Evolutionary conservation across 2,888 invertebrate genomes (phyloP), one percentile per base, ranked within the genome.

Genomic region (Eristalis arbustorum): DNA sequence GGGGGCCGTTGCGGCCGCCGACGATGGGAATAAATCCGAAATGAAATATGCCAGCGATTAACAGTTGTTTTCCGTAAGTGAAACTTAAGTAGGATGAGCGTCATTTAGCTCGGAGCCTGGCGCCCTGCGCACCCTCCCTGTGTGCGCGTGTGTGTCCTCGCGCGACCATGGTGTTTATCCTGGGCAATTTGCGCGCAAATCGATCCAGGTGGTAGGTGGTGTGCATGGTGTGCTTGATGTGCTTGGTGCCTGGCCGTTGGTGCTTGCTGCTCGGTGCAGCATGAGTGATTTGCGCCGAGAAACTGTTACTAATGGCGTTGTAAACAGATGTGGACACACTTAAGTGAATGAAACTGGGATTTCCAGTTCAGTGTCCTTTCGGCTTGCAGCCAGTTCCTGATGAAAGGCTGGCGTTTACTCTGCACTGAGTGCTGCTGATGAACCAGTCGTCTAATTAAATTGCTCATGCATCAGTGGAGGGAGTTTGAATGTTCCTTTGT

Each of bases 21-120:
- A 31, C 31, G 31, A 31, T 66, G 67, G 63, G 71, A 83, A 83
- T 83, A 87, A 82, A 87, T 87, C 82, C 83, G 79, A 87, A 87
- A 87, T 87, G 87, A 87, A 87, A 87, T 87, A 87, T 83, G 59
- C 78, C 83, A n/a, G 74, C 87, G 87, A 87, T 87, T 87, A 87
- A 87, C 87, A 87, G 87, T 87, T 87, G 87, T 87, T 87, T 87
- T 83, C 74, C 75, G 87, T 87, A 87, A 87, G 87, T 87, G 87
- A 87, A 87, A 87, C 87, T 87, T 87, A 87, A 87, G 87, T 87
- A 87, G 87, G 83, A 87, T 87, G 83, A 83, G 82, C 78, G 83
- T 83, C 87, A 87, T 87, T 87, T 83, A 79, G 85, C 77, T 71
- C 72, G 78, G 42, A 85, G 77, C 59, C 76, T 61, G 81, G 67